Percentiles rank a stretch among this genome's conserved stretches.
phyloP scores from a whole-genome alignment of 1,140 invertebrate genomes.

The Apis laboriosa region DNA sequence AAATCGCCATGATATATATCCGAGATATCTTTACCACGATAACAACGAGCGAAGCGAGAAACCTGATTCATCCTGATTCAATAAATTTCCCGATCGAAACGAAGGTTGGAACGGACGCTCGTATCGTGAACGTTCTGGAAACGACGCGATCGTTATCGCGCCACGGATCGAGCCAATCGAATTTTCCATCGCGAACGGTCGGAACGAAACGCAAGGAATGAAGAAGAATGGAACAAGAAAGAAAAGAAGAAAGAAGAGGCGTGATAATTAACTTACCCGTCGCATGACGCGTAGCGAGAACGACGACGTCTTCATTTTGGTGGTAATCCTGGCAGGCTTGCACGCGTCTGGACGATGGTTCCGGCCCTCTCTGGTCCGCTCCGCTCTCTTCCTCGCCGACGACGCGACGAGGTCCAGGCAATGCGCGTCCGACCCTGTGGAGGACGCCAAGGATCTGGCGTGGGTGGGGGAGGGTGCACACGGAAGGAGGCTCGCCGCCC shows the following conservation, averaged over 20 bases:
- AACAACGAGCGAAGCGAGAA: too few relatives aligned
- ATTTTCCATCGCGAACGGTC: too few relatives aligned
- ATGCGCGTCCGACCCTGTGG: not conserved
- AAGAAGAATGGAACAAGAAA: not conserved
- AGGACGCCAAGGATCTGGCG: not conserved
- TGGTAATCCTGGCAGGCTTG: constrained; percentile 74
- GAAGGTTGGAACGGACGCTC: too few relatives aligned
- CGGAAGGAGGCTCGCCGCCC: constrained; percentile 7
- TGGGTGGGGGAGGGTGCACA: not conserved
- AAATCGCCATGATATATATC: too few relatives aligned
- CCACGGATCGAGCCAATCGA: not conserved
- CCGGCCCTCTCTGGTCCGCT: constrained; percentile 17
- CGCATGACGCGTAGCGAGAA: constrained; percentile 89
- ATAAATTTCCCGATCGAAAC: too few relatives aligned
- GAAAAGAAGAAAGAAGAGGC: not conserved
- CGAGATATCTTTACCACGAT: too few relatives aligned
- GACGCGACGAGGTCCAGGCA: not conserved
- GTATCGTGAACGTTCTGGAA: too few relatives aligned
- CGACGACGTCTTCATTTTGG: constrained; percentile 89
- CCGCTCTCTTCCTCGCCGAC: constrained; percentile 6
- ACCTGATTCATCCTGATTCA: too few relatives aligned
- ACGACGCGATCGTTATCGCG: too few relatives aligned
- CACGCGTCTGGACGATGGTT: constrained; percentile 5
- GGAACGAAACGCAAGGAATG: too few relatives aligned
- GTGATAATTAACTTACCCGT: constrained; percentile 83